Percentiles rank a stretch among this genome's conserved stretches.
Conservation (phyloP, 2,888 invertebrate species). For the Euplexia lucipara region DNA sequence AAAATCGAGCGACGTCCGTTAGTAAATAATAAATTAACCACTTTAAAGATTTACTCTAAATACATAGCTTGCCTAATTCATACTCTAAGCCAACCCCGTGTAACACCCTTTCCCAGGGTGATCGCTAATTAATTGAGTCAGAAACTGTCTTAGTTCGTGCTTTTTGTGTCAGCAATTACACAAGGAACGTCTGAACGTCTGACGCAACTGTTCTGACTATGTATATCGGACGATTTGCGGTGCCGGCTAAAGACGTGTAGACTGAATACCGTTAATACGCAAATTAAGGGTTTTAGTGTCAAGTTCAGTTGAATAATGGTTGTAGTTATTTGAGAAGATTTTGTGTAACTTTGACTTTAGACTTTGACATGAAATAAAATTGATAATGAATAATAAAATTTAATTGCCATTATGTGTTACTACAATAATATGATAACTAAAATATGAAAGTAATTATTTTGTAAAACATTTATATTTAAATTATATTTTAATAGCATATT, state of each 20-base stretch:
- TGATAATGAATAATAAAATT: background rate
- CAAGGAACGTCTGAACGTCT: constrained; percentile 25
- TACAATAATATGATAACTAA: too few species aligned
- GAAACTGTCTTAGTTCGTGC: constrained; percentile 53
- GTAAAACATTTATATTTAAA: too few species aligned
- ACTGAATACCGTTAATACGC: constrained; percentile 13
- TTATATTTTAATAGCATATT: too few species aligned
- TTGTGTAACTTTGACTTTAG: background rate
- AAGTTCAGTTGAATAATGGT: constrained; percentile 15
- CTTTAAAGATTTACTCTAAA: too few species aligned
- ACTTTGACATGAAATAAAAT: background rate
- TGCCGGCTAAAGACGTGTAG: constrained; percentile 4
- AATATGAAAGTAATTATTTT: too few species aligned
- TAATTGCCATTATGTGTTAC: too few species aligned
- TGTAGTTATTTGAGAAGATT: constrained; percentile 1
- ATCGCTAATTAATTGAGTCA: constrained; percentile 60
- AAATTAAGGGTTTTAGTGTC: constrained; percentile 35
- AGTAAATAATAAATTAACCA: too few species aligned
- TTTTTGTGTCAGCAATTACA: constrained; percentile 64
- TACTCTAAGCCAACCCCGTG: constrained; percentile 16
- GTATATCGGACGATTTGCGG: constrained; percentile 17
- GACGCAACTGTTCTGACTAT: constrained; percentile 28
- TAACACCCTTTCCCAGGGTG: constrained; percentile 34
- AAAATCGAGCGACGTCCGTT: too few species aligned
- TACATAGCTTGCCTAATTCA: constrained; percentile 15